Base-by-base conservation (phyloP, 2,113 vertebrate genomes). In the Caretta caretta region DNA sequence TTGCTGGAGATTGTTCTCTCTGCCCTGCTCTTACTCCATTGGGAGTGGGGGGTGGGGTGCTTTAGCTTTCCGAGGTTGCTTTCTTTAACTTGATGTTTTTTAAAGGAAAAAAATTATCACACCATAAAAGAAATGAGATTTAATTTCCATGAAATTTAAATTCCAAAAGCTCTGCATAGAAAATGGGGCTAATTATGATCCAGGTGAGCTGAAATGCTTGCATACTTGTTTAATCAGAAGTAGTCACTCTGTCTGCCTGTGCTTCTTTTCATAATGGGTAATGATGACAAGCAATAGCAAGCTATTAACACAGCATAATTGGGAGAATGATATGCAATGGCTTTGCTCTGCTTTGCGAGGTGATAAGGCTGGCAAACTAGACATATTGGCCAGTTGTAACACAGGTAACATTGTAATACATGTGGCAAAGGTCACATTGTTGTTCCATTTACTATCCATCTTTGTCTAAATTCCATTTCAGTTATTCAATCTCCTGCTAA, bases 191-290 rank as follows among this genome's bases (percentile, higher is more conserved):
- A 57, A 38, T 22, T 83, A 10, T 75, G 19, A 51, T 65, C 83
- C 24, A n/a, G 90, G 3, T 1, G 51, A 35, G 62, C 82, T 69
- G 57, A 31, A 91, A 91, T 69, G 17, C 46, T 27, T 79, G 84
- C 53, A 6, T 57, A 25, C 38, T 46, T 46, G 35, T 13, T 51
- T 87, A 25, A 38, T 35, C 6, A 1, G n/a, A 38, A 84, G 25
- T 1, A 4, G 20, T 46, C n/a, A 29, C 84, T 46, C 25, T 69
- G 85, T 8, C 89, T 89, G 83, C 51, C 69, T 54, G 13, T 19
- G 29, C 13, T 62, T 1, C 6, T 6, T 62, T 76, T 8, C 65
- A 4, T 53, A 22, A 2, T 0, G 17, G 8, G 7, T n/a, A n/a
- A 69, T 62, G 22, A 7, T 75, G 87, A 88, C 5, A 12, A 76